Percentiles rank a stretch among this genome's conserved stretches.
Evolutionary conservation across 2,113 vertebrate species (phyloP).

Genomic region (Leptobrachium leishanense): DNA sequence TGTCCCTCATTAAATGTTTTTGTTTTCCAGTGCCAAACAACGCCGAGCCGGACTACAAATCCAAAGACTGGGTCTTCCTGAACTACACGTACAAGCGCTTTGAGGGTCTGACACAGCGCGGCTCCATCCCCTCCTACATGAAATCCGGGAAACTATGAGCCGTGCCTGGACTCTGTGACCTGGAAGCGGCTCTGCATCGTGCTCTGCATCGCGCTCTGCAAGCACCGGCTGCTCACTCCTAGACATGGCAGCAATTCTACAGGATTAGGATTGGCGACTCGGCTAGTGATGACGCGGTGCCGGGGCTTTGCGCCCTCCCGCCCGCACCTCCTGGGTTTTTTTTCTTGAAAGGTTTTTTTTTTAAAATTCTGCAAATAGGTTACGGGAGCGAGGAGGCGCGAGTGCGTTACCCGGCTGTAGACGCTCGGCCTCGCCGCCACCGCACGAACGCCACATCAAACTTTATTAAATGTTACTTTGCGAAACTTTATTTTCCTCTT

Average conservation of each 20-base stretch:
- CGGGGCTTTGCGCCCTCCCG: conserved; percentile 59
- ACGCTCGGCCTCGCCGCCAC: conserved; percentile 42
- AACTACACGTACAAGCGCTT: conserved; percentile 99
- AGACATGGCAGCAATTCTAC: conserved; percentile 65
- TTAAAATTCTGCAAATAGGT: conserved; percentile 73
- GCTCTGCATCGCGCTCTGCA: conserved; percentile 62
- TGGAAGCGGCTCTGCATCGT: conserved; percentile 63
- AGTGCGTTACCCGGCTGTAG: conserved; percentile 53
- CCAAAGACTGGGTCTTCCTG: conserved; percentile 99
- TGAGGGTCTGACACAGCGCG: conserved; percentile 93
- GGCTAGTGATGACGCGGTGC: conserved; percentile 66
- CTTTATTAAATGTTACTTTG: not conserved
- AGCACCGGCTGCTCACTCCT: conserved; percentile 56
- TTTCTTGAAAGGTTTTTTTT: conserved; percentile 64
- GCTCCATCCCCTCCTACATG: conserved; percentile 95
- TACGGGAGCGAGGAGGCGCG: conserved; percentile 69
- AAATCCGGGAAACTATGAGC: conserved; percentile 88
- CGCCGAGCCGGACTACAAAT: conserved; percentile 94
- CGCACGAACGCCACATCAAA: conserved; percentile 52
- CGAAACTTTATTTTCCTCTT: too few species aligned
- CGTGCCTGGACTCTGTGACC: not conserved
- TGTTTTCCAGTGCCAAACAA: conserved; percentile 78
- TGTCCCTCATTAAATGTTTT: not conserved
- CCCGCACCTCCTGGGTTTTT: conserved; percentile 30
- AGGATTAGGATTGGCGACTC: conserved; percentile 70